Evolutionary conservation across 1,140 invertebrate genomes (phyloP).

Genomic region (Aphaenogaster floridana): DNA sequence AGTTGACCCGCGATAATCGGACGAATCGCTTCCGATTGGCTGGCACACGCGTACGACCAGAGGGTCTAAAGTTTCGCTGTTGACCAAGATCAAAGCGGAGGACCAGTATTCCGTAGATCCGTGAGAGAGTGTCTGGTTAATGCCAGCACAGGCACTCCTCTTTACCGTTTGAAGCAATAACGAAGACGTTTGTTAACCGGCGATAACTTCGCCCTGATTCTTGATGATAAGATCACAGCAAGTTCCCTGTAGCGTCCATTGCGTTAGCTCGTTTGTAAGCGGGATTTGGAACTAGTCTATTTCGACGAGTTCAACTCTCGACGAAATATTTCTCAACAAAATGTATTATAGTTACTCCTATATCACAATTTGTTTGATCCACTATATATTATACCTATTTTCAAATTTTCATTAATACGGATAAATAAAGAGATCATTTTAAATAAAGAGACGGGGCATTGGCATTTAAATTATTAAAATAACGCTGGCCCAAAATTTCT

Average conservation of each 20-base stretch:
- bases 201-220: conserved; percentile 69
- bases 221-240: conserved; percentile 55
- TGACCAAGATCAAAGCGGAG: conserved; percentile 85
- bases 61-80: conserved; percentile 83
- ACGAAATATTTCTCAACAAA: conserved; percentile 8
- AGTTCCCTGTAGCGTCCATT: conserved; percentile 28
- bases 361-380: not conserved
- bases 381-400: not conserved
- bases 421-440: conserved; percentile 27
- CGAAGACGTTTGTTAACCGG: conserved; percentile 75
- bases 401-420: not conserved
- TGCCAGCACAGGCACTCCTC: conserved; percentile 70
- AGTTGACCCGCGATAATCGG: conserved; percentile 4
- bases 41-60: not conserved
- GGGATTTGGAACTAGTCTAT: not conserved
- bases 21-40: conserved; percentile 3
- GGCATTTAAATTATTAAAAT: not conserved
- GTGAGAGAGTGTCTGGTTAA: conserved; percentile 75
- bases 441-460: no score
- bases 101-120: conserved; percentile 75
- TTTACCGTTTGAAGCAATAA: conserved; percentile 82
- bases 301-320: not conserved
- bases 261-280: conserved; percentile 22
- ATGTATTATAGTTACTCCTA: no score
- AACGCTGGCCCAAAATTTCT: not conserved